Conservation (phyloP, 2,888 invertebrate genomes). For the Cephus pygmeus region DNA sequence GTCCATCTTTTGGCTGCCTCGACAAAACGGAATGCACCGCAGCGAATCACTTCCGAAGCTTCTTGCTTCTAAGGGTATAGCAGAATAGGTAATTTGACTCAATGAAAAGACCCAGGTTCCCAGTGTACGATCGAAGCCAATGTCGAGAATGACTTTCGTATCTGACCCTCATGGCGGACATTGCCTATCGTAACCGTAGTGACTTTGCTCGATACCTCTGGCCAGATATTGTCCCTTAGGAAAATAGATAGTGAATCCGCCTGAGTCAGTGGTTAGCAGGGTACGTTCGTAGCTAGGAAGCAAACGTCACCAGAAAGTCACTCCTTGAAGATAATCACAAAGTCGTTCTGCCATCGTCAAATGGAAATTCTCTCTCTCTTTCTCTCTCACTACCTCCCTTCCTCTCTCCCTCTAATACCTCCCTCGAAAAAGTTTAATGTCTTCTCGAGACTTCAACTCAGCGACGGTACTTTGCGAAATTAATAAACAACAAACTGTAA, state of each 20-base stretch:
- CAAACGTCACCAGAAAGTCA: background rate
- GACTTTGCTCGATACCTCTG: background rate
- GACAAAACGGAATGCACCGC: conserved; percentile 8
- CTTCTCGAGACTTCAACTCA: background rate
- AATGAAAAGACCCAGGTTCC: background rate
- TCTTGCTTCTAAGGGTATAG: background rate
- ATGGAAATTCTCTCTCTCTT: background rate
- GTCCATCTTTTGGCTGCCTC: background rate
- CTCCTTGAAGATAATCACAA: background rate
- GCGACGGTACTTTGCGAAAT: background rate
- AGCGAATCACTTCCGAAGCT: conserved; percentile 28
- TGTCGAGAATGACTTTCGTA: conserved; percentile 36
- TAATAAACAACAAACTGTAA: background rate
- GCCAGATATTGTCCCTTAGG: background rate
- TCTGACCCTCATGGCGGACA: conserved; percentile 29
- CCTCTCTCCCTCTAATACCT: background rate
- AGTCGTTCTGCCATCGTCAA: background rate
- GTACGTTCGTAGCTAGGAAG: background rate
- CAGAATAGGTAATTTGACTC: background rate
- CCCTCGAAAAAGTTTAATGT: background rate
- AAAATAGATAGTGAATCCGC: background rate
- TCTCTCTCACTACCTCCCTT: background rate
- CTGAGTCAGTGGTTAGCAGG: background rate
- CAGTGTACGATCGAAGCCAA: conserved; percentile 19
- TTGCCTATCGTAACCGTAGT: conserved; percentile 11